Evolutionary conservation across 2,113 vertebrate genomes (phyloP).

Genomic region (Hemicordylus capensis): DNA sequence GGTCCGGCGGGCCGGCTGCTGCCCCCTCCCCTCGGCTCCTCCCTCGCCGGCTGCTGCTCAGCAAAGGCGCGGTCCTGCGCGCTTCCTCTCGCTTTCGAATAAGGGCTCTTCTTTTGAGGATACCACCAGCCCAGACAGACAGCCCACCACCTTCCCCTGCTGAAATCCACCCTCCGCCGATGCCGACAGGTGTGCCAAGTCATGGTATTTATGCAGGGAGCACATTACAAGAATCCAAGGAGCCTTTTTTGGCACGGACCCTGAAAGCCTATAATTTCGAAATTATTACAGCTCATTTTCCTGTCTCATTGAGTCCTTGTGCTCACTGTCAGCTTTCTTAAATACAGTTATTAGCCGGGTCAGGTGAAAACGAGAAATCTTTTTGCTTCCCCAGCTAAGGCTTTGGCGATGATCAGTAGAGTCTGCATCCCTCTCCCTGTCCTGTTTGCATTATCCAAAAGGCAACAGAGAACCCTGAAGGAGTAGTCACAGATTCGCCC

Average conservation of each 20-base stretch:
- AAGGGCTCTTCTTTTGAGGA: not conserved
- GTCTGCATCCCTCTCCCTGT: too few species aligned
- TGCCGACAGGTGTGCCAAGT: not conserved
- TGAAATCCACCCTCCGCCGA: not conserved
- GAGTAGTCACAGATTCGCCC: too few species aligned
- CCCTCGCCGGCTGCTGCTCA: too few species aligned
- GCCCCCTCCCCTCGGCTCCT: too few species aligned
- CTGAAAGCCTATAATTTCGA: slow-evolving; percentile 24
- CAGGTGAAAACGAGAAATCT: not conserved
- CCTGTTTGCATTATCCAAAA: too few species aligned
- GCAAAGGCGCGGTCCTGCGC: too few species aligned
- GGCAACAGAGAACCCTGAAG: not conserved
- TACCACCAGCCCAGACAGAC: not conserved
- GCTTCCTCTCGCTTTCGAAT: not conserved
- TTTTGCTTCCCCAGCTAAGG: not conserved
- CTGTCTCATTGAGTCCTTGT: not conserved
- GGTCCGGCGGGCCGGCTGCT: too few species aligned
- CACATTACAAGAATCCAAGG: not conserved
- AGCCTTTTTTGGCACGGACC: not conserved
- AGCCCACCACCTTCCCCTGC: not conserved
- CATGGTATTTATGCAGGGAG: not conserved
- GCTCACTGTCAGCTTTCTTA: not conserved
- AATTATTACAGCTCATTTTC: slow-evolving; percentile 28
- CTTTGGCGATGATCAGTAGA: not conserved
- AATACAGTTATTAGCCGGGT: slow-evolving; percentile 19